Conservation (phyloP, 64 coral and sea anemone genomes). For the Montipora sp. region DNA sequence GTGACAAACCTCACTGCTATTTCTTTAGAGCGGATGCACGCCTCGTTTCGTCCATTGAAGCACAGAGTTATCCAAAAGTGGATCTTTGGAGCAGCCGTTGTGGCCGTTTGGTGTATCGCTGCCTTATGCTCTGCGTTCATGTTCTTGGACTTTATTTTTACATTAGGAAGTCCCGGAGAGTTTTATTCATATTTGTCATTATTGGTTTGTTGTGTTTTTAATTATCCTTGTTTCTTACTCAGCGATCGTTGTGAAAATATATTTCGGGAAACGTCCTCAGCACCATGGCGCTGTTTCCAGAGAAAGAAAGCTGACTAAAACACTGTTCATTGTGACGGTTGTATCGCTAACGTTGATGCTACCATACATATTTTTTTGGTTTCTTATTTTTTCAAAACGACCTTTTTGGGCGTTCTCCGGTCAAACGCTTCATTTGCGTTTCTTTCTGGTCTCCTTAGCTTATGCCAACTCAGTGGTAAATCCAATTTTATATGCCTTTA, state of each 20-base stretch:
- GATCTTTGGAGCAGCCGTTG: not conserved
- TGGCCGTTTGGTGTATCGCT: not conserved
- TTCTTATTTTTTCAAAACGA: not conserved
- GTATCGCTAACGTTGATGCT: not conserved
- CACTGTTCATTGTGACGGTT: not conserved
- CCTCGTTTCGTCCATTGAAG: not conserved
- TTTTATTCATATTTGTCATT: not conserved
- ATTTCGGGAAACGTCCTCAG: not conserved
- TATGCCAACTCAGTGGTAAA: not conserved
- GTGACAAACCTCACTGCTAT: not conserved
- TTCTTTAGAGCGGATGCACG: slow-evolving; percentile 3
- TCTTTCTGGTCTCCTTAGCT: not conserved
- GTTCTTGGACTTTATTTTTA: not conserved
- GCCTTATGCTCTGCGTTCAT: not conserved
- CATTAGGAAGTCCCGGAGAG: not conserved
- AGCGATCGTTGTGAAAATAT: not conserved
- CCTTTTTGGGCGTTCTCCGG: not conserved
- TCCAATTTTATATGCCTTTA: not conserved
- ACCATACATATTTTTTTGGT: not conserved
- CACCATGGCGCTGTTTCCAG: not conserved
- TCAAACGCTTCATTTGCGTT: not conserved
- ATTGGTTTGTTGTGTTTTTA: not conserved
- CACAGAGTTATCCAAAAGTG: not conserved
- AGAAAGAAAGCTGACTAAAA: not conserved
- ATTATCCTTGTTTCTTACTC: not conserved